Evolutionary conservation across 1,140 invertebrate species (phyloP).

Genomic region (Monomorium pharaonis): DNA sequence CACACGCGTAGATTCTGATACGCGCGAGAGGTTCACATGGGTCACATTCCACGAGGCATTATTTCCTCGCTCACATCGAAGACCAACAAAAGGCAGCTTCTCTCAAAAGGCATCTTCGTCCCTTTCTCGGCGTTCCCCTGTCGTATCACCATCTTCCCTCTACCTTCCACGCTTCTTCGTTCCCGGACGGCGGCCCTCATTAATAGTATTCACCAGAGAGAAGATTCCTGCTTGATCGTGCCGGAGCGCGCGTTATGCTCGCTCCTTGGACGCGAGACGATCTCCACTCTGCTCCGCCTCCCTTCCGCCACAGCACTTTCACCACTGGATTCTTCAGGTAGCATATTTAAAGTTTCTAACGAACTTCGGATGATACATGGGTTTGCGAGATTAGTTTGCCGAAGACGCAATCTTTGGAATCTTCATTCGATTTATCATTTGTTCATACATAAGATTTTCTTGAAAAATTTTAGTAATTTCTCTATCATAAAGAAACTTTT

Average conservation of each 20-base stretch:
- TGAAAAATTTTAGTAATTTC: neutral
- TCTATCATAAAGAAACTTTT: neutral
- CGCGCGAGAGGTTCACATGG: conserved; percentile 78
- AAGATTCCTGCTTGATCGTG: conserved; percentile 79
- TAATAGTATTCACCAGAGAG: conserved; percentile 83
- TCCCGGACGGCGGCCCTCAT: conserved; percentile 76
- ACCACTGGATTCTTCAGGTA: conserved; percentile 57
- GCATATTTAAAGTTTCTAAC: conserved; percentile 76
- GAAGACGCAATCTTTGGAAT: conserved; percentile 49
- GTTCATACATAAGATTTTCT: neutral
- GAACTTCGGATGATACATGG: conserved; percentile 76
- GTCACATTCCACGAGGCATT: conserved; percentile 85
- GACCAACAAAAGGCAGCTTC: conserved; percentile 81
- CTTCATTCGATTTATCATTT: neutral
- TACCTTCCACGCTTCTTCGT: conserved; percentile 66
- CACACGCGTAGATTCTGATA: conserved; percentile 58
- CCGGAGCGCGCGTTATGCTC: conserved; percentile 67
- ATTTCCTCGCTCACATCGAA: conserved; percentile 81
- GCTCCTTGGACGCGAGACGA: conserved; percentile 50
- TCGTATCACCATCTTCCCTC: conserved; percentile 65
- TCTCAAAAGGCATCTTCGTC: conserved; percentile 77
- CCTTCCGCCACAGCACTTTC: conserved; percentile 17
- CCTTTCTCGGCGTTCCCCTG: conserved; percentile 50
- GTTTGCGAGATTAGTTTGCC: conserved; percentile 64
- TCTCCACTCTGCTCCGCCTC: conserved; percentile 22